These are phyloP conservation scores for Cryptus viduatorius DNA, from an alignment of 2,888 invertebrate genomes.

Conservation along the genomic window DNA sequence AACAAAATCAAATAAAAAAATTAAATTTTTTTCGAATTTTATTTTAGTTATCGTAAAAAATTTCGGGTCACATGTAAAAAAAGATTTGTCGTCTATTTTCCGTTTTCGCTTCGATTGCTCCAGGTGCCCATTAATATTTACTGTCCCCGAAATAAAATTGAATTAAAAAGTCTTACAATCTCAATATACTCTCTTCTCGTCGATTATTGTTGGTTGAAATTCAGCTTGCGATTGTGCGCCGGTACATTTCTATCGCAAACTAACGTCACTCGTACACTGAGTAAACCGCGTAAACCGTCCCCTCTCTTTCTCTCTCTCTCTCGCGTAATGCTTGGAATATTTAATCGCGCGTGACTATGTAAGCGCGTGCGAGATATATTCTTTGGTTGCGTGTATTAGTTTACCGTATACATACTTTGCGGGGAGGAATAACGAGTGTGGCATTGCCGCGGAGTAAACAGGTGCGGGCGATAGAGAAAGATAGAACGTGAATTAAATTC, in stretches of 20 bases:
- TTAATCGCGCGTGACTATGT: slow-evolving; percentile 26
- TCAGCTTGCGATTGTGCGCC: neutral
- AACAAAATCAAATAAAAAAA: no score
- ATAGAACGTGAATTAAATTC: neutral
- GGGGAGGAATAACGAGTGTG: neutral
- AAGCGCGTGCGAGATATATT: slow-evolving; percentile 15
- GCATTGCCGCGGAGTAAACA: neutral
- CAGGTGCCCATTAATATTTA: no score
- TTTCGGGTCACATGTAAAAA: no score
- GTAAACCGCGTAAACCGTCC: neutral
- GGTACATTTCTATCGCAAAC: neutral
- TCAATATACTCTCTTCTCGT: neutral
- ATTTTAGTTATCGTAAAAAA: no score
- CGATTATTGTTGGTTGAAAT: neutral
- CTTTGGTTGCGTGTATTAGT: neutral
- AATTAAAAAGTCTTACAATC: no score
- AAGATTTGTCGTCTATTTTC: no score
- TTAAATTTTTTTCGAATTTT: no score
- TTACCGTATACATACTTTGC: neutral
- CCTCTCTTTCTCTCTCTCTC: neutral
- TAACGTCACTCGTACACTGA: neutral
- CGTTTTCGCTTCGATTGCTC: no score
- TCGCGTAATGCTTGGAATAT: slow-evolving; percentile 7
- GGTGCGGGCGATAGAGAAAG: neutral
- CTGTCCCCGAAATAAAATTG: no score